These are phyloP conservation scores for Hippocampus zosterae DNA, from an alignment of 2,113 vertebrate genomes.

Conservation along the genomic window DNA sequence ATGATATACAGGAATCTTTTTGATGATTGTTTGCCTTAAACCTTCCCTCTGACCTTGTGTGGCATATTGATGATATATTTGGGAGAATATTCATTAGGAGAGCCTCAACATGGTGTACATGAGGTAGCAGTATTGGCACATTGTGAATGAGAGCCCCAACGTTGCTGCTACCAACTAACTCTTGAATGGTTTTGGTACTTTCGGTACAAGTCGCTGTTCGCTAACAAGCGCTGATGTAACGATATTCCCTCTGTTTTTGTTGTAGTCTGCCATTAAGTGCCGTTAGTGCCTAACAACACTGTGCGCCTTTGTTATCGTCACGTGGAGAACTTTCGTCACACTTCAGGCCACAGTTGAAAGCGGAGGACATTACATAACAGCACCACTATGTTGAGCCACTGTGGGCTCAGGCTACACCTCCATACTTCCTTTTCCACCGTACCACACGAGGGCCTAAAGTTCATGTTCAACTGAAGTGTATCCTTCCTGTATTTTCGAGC, in stretches of 20 bases:
- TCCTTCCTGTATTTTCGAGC: background rate
- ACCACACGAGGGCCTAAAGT: background rate
- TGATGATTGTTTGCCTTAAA: background rate
- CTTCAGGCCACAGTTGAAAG: slow-evolving; percentile 13
- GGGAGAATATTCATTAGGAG: background rate
- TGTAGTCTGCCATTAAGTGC: background rate
- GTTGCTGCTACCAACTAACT: too few relatives aligned
- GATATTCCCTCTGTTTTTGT: slow-evolving; percentile 4
- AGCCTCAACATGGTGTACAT: slow-evolving; percentile 1
- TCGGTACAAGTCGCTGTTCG: too few relatives aligned
- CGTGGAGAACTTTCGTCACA: slow-evolving; percentile 19
- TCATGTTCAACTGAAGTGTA: slow-evolving; percentile 4
- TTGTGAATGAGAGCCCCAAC: slow-evolving; percentile 40
- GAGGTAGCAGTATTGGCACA: slow-evolving; percentile 10
- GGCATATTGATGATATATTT: background rate
- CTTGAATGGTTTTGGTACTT: too few relatives aligned
- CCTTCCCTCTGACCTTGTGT: background rate
- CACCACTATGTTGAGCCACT: slow-evolving; percentile 11
- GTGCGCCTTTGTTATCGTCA: slow-evolving; percentile 14
- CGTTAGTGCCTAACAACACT: slow-evolving; percentile 6
- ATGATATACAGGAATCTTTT: background rate
- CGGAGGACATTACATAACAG: slow-evolving; percentile 36
- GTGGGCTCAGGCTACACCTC: slow-evolving; percentile 2
- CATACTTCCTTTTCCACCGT: slow-evolving; percentile 1
- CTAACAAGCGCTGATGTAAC: too few relatives aligned